Evolutionary conservation across 2,888 invertebrate species (phyloP), one percentile per base, ranked within the genome.

Genomic region (Alitta virens): DNA sequence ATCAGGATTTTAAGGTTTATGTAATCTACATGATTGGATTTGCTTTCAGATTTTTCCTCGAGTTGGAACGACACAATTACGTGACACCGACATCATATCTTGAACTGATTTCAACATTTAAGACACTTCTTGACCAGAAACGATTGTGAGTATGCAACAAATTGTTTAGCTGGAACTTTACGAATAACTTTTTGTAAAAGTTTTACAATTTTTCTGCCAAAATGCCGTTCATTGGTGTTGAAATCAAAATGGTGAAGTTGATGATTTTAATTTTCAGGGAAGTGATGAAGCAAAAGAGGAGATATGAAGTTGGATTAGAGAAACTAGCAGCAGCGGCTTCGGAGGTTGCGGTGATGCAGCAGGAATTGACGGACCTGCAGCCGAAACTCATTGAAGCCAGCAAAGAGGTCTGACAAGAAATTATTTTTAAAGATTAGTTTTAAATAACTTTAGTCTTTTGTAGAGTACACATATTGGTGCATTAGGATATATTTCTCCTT

Each of bases 41-140:
- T 40, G 40, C 16, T 40, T 9, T 16, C 40, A 40, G 46, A 21
- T 46, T 46, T 16, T 46, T 18, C 21, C 7, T 18, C 3, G 84
- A 86, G 52, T 81, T 91, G 57, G 87, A 87, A 62, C 85, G 93
- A 66, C 86, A 86, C 70, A 91, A 90, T 76, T 92, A 93, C 78
- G 91, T 93, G 0, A 93, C 94, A 0, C 92, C 94, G 0, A 92
- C 92, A 0, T 92, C 92, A 0, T 94, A 92, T 77, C 83, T 93
- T 69, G 92, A 93, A 75, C 85, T 94, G 74, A 92, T 94, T 65
- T 90, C 88, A 74, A 92, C 91, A 46, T 94, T 93, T 72, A 92
- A 92, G 78, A 83, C 87, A 0, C 83, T 94, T 51, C 81, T 94
- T 7, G 84, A 80, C 14, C 87, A 86, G 63, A 92, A 91, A 76